Percentiles rank a stretch among this genome's conserved stretches.
These are phyloP conservation scores for Chelon labrosus DNA, from an alignment of 2,797 vertebrate genomes.

Conservation along the genomic window DNA sequence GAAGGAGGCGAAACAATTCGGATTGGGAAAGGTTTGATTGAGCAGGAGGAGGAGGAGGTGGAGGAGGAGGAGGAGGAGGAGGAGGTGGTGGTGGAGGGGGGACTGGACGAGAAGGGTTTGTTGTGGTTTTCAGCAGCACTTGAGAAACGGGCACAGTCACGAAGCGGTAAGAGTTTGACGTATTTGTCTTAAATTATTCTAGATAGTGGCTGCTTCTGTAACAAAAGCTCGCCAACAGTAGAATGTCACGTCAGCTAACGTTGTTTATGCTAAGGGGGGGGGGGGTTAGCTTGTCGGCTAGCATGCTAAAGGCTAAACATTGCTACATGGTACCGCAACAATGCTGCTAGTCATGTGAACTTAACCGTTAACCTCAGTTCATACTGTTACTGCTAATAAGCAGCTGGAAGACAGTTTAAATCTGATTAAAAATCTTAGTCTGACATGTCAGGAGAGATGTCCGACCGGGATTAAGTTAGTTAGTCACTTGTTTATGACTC, in stretches of 20 bases:
- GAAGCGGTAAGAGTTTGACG: conserved; percentile 66
- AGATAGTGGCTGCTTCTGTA: rapidly evolving
- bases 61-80: conserved; percentile 5
- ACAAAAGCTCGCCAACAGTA: neutral
- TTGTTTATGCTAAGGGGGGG: conserved; percentile 33
- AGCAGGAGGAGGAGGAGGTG: conserved; percentile 62
- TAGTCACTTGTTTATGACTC: neutral
- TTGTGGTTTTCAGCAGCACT: conserved; percentile 74
- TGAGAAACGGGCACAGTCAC: conserved; percentile 55
- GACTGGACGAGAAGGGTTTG: conserved; percentile 72
- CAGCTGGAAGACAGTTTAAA: conserved; percentile 1
- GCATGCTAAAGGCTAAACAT: conserved; percentile 40
- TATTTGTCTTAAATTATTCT: neutral
- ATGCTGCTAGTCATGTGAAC: conserved; percentile 16
- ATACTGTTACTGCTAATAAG: neutral
- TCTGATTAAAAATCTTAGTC: neutral
- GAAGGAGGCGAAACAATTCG: conserved; percentile 57
- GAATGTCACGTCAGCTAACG: neutral
- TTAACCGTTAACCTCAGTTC: neutral
- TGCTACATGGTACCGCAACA: neutral
- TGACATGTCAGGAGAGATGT: conserved; percentile 12
- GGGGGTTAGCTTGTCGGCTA: conserved; percentile 55
- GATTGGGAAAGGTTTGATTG: conserved; percentile 72
- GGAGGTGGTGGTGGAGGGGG: no score
- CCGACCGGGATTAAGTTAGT: conserved; percentile 8